These are phyloP conservation scores for Elachura formosa DNA, from an alignment of 2,113 vertebrate species.

Conservation along the genomic window DNA sequence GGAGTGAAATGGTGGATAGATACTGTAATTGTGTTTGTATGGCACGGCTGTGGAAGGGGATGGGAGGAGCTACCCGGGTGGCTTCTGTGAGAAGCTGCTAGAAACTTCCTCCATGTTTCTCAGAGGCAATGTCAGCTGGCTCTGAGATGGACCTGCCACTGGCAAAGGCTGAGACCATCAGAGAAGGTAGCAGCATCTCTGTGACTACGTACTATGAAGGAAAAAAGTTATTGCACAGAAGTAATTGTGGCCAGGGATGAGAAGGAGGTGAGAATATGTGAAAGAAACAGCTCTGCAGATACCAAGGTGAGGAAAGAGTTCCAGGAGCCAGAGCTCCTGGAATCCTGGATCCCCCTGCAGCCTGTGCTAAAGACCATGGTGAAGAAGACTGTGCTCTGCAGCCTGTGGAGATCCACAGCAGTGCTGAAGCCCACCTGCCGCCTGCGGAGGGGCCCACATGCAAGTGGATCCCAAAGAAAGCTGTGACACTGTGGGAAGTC, in stretches of 20 bases:
- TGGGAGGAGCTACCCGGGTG: not conserved
- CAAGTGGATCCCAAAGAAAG: not conserved
- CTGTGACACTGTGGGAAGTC: not conserved
- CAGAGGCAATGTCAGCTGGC: not conserved
- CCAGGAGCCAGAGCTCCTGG: not conserved
- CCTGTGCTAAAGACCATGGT: not conserved
- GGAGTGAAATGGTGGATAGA: not conserved
- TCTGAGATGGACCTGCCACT: not conserved
- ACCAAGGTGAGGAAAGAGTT: not conserved
- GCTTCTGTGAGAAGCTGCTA: not conserved
- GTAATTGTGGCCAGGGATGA: not conserved
- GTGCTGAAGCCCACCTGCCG: not conserved
- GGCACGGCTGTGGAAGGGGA: not conserved
- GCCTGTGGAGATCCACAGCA: not conserved
- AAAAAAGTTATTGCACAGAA: not conserved
- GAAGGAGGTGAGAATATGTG: not conserved
- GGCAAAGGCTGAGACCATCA: not conserved
- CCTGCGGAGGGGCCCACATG: not conserved
- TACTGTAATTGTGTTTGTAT: not conserved
- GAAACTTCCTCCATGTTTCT: not conserved
- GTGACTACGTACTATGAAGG: not conserved
- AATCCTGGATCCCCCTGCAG: not conserved
- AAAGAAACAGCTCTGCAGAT: not conserved
- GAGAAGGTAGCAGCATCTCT: not conserved
- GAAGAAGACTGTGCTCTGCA: not conserved